These are phyloP conservation scores for Pterophyllum scalare DNA, from an alignment of 2,113 vertebrate genomes.

Conservation along the genomic window DNA sequence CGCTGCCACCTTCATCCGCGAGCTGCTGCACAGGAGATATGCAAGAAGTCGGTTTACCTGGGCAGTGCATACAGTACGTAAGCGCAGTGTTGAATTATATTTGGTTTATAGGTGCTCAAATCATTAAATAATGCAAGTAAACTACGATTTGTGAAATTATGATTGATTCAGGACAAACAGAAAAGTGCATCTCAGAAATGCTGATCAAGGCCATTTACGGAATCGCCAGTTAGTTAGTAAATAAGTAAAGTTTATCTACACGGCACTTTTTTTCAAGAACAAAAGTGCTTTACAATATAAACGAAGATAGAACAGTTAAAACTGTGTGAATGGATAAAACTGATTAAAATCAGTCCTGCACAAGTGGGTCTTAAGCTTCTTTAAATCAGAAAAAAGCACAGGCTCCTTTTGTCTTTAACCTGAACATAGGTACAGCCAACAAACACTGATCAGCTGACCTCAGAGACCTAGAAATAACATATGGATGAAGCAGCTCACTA, in stretches of 20 bases:
- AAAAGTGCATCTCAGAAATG: neutral
- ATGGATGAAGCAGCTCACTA: neutral
- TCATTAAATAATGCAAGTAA: neutral
- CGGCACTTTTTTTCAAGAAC: too few species aligned
- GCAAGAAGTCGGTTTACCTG: neutral
- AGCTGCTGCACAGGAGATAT: neutral
- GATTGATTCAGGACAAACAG: neutral
- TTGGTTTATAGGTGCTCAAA: neutral
- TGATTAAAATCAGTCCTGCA: neutral
- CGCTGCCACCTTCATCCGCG: conserved; percentile 21
- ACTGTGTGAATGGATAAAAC: neutral
- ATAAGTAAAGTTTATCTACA: neutral
- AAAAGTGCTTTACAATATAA: neutral
- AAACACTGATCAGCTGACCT: neutral
- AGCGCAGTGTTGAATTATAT: neutral
- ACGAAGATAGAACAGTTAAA: too few species aligned
- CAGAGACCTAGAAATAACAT: neutral
- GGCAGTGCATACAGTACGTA: neutral
- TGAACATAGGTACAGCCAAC: neutral
- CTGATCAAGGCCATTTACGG: neutral
- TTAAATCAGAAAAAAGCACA: neutral
- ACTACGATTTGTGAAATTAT: neutral
- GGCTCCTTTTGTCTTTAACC: neutral
- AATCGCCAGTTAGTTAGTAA: neutral
- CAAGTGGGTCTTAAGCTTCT: neutral